phyloP scores from a whole-genome alignment of 1,140 invertebrate species.

The Cataglyphis hispanica region DNA sequence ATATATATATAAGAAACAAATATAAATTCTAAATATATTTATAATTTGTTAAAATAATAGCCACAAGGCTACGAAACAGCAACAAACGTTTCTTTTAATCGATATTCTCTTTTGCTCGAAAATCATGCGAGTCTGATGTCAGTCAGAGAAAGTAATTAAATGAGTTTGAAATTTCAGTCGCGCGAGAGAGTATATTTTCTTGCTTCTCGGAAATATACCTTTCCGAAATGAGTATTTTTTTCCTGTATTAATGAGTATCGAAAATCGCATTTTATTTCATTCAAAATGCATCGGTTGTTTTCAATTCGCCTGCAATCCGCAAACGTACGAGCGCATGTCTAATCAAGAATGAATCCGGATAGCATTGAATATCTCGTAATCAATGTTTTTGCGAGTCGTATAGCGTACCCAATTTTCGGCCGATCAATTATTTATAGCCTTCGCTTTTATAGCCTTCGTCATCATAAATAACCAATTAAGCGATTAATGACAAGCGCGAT shows the following conservation, averaged over 20 bases:
- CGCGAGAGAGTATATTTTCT: not conserved
- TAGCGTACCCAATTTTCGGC: slow-evolving; percentile 48
- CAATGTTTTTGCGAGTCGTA: slow-evolving; percentile 36
- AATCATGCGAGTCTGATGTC: slow-evolving; percentile 30
- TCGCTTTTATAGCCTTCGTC: slow-evolving; percentile 49
- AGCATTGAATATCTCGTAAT: slow-evolving; percentile 52
- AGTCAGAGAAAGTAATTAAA: not conserved
- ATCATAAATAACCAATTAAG: slow-evolving; percentile 60
- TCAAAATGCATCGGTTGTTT: slow-evolving; percentile 14
- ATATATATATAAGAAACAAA: not conserved
- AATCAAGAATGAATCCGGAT: slow-evolving; percentile 35
- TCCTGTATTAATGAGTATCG: not conserved
- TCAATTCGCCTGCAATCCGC: not conserved
- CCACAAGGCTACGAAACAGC: not conserved
- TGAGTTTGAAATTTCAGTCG: slow-evolving; percentile 24
- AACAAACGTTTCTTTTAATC: not conserved
- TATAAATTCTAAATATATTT: not conserved
- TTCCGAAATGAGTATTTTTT: not conserved
- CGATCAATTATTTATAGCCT: slow-evolving; percentile 56
- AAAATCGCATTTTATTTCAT: not conserved
- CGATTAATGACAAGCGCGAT: slow-evolving; percentile 48
- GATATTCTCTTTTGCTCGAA: slow-evolving; percentile 4
- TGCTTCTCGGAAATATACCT: not conserved
- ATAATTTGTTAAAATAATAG: not conserved
- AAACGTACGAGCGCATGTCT: slow-evolving; percentile 10